phyloP scores from a whole-genome alignment of 92 coral and sea anemone genomes.

The Bergia sp. region DNA sequence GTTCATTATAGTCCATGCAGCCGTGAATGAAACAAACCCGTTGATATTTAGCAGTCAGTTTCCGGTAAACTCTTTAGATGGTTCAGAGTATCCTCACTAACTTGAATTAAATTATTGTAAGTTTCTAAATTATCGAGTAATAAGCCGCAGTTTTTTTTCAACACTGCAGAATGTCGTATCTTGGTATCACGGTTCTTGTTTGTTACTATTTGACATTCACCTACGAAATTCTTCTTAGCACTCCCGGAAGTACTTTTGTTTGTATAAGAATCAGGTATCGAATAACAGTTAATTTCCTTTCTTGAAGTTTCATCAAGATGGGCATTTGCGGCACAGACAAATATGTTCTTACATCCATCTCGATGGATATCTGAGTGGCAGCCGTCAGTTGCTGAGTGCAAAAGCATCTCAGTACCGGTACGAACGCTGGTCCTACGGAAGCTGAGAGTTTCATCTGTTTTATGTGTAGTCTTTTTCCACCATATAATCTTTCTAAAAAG shows the following conservation, averaged over 20 bases:
- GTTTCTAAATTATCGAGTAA: not conserved
- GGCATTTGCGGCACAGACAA: not conserved
- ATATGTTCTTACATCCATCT: not conserved
- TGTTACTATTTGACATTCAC: not conserved
- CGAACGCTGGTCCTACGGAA: conserved; percentile 5
- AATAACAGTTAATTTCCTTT: not conserved
- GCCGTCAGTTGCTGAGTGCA: not conserved
- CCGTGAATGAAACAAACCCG: too few species aligned
- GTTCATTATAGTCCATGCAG: too few species aligned
- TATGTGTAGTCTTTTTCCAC: conserved; percentile 30
- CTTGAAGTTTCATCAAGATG: not conserved
- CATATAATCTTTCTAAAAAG: conserved; percentile 44
- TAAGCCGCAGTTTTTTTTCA: not conserved
- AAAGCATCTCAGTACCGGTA: conserved; percentile 1
- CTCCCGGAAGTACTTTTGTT: not conserved
- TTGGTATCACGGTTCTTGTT: too few species aligned
- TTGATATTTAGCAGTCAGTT: conserved; percentile 14
- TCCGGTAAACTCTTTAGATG: conserved; percentile 1
- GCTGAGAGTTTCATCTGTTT: not conserved
- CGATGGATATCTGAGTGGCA: not conserved
- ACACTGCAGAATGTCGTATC: not conserved
- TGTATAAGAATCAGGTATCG: not conserved
- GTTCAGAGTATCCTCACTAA: not conserved
- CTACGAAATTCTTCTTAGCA: not conserved
- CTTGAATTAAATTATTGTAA: not conserved